Base-by-base conservation (phyloP, 2,113 vertebrate species). In the Corythoichthys haematopterus region DNA sequence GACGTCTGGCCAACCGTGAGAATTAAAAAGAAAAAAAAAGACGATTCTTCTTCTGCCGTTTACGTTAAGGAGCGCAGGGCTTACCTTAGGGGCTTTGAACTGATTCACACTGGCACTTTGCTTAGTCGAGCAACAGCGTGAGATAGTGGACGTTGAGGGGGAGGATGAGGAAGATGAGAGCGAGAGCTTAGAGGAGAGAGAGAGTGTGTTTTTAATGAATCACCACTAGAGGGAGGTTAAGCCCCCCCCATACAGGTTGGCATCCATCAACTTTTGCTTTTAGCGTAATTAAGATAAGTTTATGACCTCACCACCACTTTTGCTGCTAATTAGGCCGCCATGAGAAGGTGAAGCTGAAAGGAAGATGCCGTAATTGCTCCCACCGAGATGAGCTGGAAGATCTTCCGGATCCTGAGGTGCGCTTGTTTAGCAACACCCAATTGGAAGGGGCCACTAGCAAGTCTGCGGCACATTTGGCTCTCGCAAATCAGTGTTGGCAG, bases 91-190 rank as follows among this genome's bases (percentile, higher is more conserved):
- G 38, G 38, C 6, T 28, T 28, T 28, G 20, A 28, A 28, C 20
- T 28, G 85, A 90, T 92, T 88, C 85, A 79, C 76, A 56, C 75
- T 3, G 82, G 78, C 78, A 72, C 83, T 85, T 87, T 88, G 69
- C 73, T 75, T 84, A 55, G 52, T 28, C 20, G 12, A 55, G 52
- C 80, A 85, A 84, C 83, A 80, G 78, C 79, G 80, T 78, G 82
- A 79, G 79, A 78, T 77, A 58, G 66, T 66, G 70, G 65, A 43
- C 36, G 28, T 74, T 69, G 20, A 28, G 65, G 79, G 76, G 62
- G 75, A 71, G 60, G 77, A 66, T 28, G 69, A 70, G 68, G 67
- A 64, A 64, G 77, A 40, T 48, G 57, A 63, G 53, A 68, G 72
- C 0, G 35, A 69, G 75, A 65, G 70, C 45, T 8, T 64, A 71